Conservation (phyloP, 2,113 vertebrate species). For the Apodemus sylvaticus region DNA sequence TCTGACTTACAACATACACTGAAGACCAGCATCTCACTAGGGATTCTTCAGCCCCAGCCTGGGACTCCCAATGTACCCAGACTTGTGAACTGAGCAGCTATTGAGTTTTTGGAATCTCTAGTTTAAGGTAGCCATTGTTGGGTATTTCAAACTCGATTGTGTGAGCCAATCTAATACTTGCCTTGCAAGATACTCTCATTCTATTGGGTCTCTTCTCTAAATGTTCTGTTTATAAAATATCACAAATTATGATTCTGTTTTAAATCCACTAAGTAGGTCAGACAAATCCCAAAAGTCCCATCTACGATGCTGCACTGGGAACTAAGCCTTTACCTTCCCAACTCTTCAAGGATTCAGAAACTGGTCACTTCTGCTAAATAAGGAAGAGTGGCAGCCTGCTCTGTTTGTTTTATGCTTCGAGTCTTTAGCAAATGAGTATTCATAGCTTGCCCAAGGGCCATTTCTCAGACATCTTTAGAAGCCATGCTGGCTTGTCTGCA, state of each 20-base stretch:
- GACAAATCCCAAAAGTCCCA: not conserved
- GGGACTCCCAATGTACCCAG: not conserved
- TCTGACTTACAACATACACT: not conserved
- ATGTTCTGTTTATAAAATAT: not conserved
- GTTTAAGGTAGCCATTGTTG: not conserved
- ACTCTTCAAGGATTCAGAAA: slow-evolving; percentile 4
- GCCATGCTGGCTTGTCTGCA: not conserved
- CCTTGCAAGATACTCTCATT: not conserved
- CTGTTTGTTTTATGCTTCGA: not conserved
- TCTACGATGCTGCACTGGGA: not conserved
- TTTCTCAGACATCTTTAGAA: slow-evolving; percentile 27
- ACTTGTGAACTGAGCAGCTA: not conserved
- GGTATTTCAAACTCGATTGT: too few relatives aligned
- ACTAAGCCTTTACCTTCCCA: not conserved
- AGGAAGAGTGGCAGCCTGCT: not conserved
- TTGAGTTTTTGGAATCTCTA: not conserved
- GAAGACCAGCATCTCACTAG: not conserved
- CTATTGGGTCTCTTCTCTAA: too few relatives aligned
- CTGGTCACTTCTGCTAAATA: not conserved
- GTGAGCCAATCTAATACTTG: not conserved
- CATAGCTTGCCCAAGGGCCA: not conserved
- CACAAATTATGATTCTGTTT: not conserved
- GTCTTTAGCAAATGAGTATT: slow-evolving; percentile 10
- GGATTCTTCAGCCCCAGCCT: not conserved
- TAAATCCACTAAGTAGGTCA: not conserved